phyloP scores from a whole-genome alignment of 2,888 invertebrate genomes.

The Boloria euphrosyne region DNA sequence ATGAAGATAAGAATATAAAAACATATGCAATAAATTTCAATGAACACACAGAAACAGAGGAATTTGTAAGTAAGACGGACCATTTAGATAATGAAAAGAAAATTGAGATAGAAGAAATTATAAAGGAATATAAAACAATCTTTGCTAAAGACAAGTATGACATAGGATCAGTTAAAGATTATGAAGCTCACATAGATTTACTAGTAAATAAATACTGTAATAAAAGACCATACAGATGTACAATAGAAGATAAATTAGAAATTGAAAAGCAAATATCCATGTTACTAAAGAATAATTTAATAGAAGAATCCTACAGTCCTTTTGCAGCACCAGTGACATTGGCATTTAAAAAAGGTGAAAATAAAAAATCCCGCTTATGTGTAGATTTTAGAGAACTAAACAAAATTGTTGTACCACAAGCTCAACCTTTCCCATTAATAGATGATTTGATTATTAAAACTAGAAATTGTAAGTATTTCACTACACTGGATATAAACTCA shows the following conservation, averaged over 20 bases:
- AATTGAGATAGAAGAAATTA: constrained; percentile 13
- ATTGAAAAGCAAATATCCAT: constrained; percentile 26
- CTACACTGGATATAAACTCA: constrained; percentile 53
- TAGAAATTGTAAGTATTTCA: constrained; percentile 49
- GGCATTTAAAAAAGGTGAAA: too few species aligned
- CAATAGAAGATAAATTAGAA: constrained; percentile 32
- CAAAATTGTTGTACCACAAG: constrained; percentile 43
- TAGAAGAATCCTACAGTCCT: constrained; percentile 39
- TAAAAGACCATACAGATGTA: constrained; percentile 37
- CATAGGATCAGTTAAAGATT: constrained; percentile 9
- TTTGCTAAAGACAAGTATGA: constrained; percentile 18
- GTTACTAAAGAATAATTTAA: constrained; percentile 33
- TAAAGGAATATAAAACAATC: constrained; percentile 4
- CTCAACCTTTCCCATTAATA: constrained; percentile 50
- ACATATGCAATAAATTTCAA: constrained; percentile 32
- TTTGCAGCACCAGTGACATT: constrained; percentile 36
- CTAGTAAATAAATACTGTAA: constrained; percentile 31
- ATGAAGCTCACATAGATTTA: constrained; percentile 31
- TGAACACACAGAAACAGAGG: too few species aligned
- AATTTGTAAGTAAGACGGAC: too few species aligned
- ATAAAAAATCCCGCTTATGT: constrained; percentile 30
- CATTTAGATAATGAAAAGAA: background rate
- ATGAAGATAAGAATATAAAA: background rate
- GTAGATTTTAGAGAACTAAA: constrained; percentile 26
- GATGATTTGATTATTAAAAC: constrained; percentile 51